A percentile compares a stretch with the other conserved stretches of the same genome.
phyloP scores from a whole-genome alignment of 2,888 invertebrate species.

The Campoplex nolae region DNA sequence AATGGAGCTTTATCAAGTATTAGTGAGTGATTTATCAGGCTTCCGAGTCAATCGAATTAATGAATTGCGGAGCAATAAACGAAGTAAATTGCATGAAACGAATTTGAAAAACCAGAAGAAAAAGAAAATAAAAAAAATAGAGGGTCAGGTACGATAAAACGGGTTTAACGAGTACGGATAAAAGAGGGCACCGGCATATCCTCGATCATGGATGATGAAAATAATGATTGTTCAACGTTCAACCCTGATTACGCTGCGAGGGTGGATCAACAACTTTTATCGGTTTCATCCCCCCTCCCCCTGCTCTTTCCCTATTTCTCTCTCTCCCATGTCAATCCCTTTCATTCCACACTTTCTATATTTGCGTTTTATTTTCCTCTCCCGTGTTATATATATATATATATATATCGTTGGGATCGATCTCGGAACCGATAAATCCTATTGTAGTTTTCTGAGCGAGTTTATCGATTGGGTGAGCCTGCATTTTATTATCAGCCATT shows the following conservation, averaged over 20 bases:
- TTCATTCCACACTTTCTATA: background rate
- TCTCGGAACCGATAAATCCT: conserved; percentile 42
- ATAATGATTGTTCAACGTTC: conserved; percentile 48
- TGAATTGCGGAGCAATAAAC: conserved; percentile 14
- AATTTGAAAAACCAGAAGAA: background rate
- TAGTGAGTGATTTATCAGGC: background rate
- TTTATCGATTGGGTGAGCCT: conserved; percentile 39
- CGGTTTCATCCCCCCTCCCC: background rate
- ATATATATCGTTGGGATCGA: conserved; percentile 41
- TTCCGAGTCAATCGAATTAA: conserved; percentile 11
- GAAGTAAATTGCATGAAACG: background rate
- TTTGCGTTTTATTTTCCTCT: conserved; percentile 29
- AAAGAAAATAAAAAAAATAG: background rate
- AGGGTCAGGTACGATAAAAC: conserved; percentile 8
- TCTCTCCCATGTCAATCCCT: conserved; percentile 6
- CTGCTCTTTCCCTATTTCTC: background rate
- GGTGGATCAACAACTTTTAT: conserved; percentile 47
- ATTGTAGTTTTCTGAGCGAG: conserved; percentile 33
- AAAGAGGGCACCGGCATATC: conserved; percentile 34
- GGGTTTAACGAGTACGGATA: conserved; percentile 18
- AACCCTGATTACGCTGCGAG: conserved; percentile 30
- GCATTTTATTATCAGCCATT: conserved; percentile 60
- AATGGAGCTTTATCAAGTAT: background rate
- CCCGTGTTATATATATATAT: conserved; percentile 4
- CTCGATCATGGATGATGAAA: conserved; percentile 37